Evolutionary conservation across 2,113 vertebrate species (phyloP), one percentile per base, ranked within the genome.

Genomic region (Xerus inauris): DNA sequence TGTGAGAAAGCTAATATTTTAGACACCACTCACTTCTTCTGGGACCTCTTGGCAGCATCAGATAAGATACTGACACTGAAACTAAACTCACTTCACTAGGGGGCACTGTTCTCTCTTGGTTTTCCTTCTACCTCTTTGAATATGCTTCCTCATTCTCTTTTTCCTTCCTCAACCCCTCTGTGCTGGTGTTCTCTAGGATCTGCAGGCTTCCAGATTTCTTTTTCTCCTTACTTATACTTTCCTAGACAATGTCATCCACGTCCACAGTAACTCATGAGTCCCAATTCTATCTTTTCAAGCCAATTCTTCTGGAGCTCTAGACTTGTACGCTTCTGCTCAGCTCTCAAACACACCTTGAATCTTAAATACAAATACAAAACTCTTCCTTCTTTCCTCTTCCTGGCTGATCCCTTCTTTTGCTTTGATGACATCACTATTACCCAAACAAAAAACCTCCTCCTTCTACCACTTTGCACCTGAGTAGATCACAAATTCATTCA

Each of bases 101-200:
- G 76, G 28, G 3, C 40, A 57, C 14, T 40, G 81, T 45, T 59
- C 45, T 91, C 38, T 73, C 89, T 71, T 32, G 42, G 65, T 54
- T 83, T 94, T 83, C 65, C 76, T 75, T 87, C 85, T 42, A n/a
- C 57, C 16, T 84, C 81, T 57, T 92, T 75, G 28, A 87, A 59
- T 14, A 72, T 16, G 24, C 19, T 32, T 86, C 42, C 17, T 84
- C 32, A 24, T 59, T 40, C 76, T 82, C 38, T 45, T 67, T 49
- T 32, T 79, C 65, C 73, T 71, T 75, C 26, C 32, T 9, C 65
- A 65, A 82, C 6, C 42, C 32, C n/a, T 0, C n/a, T 1, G 1
- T 54, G 11, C 71, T 49, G 19, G 32, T 82, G 59, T 64, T 77
- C 91, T 83, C 88, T 35, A 30, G 57, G 40, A 17, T 49, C 30